phyloP scores from a whole-genome alignment of 2,113 vertebrate species.

The Danionella cerebrum region DNA sequence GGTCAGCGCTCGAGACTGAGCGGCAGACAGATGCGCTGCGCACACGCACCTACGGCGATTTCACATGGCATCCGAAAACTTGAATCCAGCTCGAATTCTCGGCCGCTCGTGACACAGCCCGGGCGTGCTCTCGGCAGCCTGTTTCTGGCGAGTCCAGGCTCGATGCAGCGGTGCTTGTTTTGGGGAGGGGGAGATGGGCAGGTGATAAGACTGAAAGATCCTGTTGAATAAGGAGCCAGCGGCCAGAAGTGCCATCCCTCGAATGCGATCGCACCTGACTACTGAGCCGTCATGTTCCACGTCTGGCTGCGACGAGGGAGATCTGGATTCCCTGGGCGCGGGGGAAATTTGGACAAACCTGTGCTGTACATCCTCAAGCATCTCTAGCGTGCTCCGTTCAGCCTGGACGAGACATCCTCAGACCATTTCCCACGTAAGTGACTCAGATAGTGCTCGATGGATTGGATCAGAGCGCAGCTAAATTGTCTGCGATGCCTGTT shows the following conservation, averaged over 20 bases:
- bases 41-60: conserved; percentile 49
- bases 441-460: conserved; percentile 34
- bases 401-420: conserved; percentile 42
- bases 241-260: conserved; percentile 46
- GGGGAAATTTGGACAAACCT: conserved; percentile 48
- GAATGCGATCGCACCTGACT: conserved; percentile 62
- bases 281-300: conserved; percentile 47
- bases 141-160: conserved; percentile 46
- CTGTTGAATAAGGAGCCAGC: conserved; percentile 65
- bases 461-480: conserved; percentile 24
- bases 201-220: conserved; percentile 66
- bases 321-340: conserved; percentile 41
- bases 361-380: conserved; percentile 56
- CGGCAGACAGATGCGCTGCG: conserved; percentile 62
- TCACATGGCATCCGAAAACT: conserved; percentile 56
- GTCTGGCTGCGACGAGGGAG: conserved; percentile 50
- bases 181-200: conserved; percentile 46
- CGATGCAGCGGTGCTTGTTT: conserved; percentile 56
- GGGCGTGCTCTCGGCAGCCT: conserved; percentile 43
- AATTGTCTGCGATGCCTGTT: conserved; percentile 46
- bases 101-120: conserved; percentile 18
- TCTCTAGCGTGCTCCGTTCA: conserved; percentile 44
- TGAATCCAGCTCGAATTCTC: conserved; percentile 45
- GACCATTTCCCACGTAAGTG: conserved; percentile 60
- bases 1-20: conserved; percentile 60